phyloP scores from a whole-genome alignment of 2,113 vertebrate species.

The Lasiurus borealis region DNA sequence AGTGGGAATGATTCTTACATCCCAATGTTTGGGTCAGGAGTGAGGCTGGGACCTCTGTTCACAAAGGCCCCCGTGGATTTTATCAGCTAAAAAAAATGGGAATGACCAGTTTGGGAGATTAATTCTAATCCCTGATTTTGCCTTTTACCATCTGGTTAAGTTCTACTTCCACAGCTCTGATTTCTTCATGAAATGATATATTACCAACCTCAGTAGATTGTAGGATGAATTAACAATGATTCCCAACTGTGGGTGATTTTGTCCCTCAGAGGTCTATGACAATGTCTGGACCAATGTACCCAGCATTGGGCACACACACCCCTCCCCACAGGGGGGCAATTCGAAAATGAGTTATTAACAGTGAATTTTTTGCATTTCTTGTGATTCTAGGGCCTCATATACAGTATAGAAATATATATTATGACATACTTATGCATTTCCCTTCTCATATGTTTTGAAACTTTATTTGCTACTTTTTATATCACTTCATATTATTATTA shows the following conservation, averaged over 20 bases:
- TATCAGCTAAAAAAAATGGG: not conserved
- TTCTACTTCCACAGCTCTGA: not conserved
- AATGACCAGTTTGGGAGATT: not conserved
- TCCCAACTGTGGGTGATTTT: not conserved
- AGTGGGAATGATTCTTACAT: not conserved
- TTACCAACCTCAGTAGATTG: not conserved
- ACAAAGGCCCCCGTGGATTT: not conserved
- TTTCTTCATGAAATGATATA: not conserved
- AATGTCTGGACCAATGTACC: not conserved
- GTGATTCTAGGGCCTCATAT: too few relatives aligned
- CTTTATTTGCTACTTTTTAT: too few relatives aligned
- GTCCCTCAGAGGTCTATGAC: not conserved
- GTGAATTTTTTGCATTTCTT: too few relatives aligned
- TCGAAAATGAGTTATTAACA: too few relatives aligned
- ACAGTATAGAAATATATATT: too few relatives aligned
- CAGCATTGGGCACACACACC: too few relatives aligned
- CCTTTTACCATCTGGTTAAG: not conserved
- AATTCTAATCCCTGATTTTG: not conserved
- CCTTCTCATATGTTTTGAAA: too few relatives aligned
- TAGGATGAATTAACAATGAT: not conserved
- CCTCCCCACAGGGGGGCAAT: too few relatives aligned
- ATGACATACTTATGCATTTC: too few relatives aligned
- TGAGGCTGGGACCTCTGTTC: not conserved
- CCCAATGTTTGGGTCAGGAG: not conserved
- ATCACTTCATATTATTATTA: too few relatives aligned